Conservation (phyloP, 2,888 invertebrate genomes). For the Drosophila melanocephala region DNA sequence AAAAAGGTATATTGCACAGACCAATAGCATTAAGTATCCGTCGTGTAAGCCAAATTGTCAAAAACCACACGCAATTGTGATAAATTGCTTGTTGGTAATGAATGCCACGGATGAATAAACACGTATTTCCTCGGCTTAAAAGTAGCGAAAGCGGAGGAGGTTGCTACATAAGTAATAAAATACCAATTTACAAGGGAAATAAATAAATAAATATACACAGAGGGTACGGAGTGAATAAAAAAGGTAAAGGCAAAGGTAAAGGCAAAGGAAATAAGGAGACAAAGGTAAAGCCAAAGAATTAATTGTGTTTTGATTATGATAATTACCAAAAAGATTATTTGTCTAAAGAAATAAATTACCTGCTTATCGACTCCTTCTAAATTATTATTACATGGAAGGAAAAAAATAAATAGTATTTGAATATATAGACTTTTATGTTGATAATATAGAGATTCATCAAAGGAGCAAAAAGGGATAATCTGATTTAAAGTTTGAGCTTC, state of each 20-base stretch:
- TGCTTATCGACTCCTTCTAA: background rate
- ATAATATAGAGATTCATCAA: background rate
- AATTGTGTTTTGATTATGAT: background rate
- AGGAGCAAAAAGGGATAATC: background rate
- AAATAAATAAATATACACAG: background rate
- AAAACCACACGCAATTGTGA: constrained; percentile 8
- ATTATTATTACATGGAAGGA: background rate
- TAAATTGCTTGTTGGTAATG: constrained; percentile 9
- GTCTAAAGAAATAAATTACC: background rate
- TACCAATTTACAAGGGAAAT: constrained; percentile 8
- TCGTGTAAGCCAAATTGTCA: constrained; percentile 8
- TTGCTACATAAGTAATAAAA: background rate
- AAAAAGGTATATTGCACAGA: background rate
- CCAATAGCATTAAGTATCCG: constrained; percentile 24
- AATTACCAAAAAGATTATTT: background rate
- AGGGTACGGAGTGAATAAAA: background rate
- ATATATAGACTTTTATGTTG: background rate
- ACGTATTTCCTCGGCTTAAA: background rate
- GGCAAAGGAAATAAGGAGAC: background rate
- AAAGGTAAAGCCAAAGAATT: background rate
- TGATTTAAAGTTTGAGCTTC: background rate
- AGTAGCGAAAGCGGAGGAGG: background rate
- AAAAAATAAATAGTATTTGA: background rate
- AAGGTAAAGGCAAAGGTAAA: background rate
- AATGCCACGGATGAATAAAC: background rate